Evolutionary conservation across 2,888 invertebrate genomes (phyloP).

Genomic region (Caenorhabditis imperialis): DNA sequence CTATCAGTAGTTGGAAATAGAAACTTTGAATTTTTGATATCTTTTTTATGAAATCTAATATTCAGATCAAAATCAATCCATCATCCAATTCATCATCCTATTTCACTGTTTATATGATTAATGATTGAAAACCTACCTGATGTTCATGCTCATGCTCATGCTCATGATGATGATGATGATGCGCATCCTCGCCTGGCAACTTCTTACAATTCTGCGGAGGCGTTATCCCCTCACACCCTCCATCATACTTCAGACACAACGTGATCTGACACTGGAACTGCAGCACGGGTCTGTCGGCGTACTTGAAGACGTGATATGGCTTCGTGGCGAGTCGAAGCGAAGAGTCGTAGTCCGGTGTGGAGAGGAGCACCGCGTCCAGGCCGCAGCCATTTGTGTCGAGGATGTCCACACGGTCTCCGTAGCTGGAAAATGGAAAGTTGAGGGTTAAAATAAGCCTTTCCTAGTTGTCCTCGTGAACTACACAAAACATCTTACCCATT

Average conservation of each 20-base stretch:
- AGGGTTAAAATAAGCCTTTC: too few relatives aligned
- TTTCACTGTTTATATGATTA: too few relatives aligned
- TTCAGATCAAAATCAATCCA: too few relatives aligned
- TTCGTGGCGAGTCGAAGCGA: slow-evolving; percentile 74
- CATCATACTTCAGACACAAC: slow-evolving; percentile 76
- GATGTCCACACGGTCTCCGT: slow-evolving; percentile 75
- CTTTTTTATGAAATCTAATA: too few relatives aligned
- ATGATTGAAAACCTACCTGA: too few relatives aligned
- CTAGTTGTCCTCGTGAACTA: too few relatives aligned
- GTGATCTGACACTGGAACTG: slow-evolving; percentile 78
- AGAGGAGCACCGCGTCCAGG: slow-evolving; percentile 73
- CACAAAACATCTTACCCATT: slow-evolving; percentile 70
- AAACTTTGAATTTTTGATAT: too few relatives aligned
- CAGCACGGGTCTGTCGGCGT: slow-evolving; percentile 76
- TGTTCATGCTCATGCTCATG: slow-evolving; percentile 40
- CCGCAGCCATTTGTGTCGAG: slow-evolving; percentile 75
- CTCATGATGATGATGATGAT: slow-evolving; percentile 62
- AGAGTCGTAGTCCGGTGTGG: slow-evolving; percentile 75
- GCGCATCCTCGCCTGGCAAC: slow-evolving; percentile 57
- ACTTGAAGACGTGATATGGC: slow-evolving; percentile 78
- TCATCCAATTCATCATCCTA: too few relatives aligned
- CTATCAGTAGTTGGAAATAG: too few relatives aligned
- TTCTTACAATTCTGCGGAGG: slow-evolving; percentile 75
- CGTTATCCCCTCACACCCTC: slow-evolving; percentile 76
- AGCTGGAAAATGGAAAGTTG: too few relatives aligned